Conservation (phyloP, 1,140 invertebrate species). For the Pygmarrhopalites habei region DNA sequence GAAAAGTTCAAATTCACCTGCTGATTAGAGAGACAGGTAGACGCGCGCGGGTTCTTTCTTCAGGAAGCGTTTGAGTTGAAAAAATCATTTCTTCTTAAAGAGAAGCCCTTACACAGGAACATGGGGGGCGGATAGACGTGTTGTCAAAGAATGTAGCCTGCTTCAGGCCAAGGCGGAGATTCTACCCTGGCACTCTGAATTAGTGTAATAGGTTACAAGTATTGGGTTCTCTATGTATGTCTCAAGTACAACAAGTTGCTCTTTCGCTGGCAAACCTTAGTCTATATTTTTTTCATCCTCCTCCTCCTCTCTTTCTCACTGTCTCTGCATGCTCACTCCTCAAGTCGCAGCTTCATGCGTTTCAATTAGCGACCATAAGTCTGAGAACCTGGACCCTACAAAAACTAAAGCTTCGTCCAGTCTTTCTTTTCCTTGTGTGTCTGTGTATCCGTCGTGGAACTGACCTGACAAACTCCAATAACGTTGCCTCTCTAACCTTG, state of each 20-base stretch:
- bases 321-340: neutral
- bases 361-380: no score
- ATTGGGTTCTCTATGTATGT: neutral
- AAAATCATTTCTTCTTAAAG: slow-evolving; percentile 9
- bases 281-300: neutral
- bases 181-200: slow-evolving; percentile 22
- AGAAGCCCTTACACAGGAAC: slow-evolving; percentile 2
- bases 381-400: no score
- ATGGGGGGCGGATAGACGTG: slow-evolving; percentile 18
- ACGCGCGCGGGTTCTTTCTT: slow-evolving; percentile 25
- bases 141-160: slow-evolving; percentile 22
- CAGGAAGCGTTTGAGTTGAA: slow-evolving; percentile 5
- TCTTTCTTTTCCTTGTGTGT: no score
- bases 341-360: no score
- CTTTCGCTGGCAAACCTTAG: neutral
- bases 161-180: slow-evolving; percentile 21
- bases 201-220: slow-evolving; percentile 18
- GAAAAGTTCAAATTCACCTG: slow-evolving; percentile 33
- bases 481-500: neutral
- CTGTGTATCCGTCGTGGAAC: slow-evolving; percentile 2
- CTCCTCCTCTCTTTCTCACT: neutral
- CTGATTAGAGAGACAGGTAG: slow-evolving; percentile 36
- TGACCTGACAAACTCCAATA: slow-evolving; percentile 6
- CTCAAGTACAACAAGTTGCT: neutral
- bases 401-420: no score